phyloP scores from a whole-genome alignment of 2,797 vertebrate species.

The Tamandua tetradactyla region DNA sequence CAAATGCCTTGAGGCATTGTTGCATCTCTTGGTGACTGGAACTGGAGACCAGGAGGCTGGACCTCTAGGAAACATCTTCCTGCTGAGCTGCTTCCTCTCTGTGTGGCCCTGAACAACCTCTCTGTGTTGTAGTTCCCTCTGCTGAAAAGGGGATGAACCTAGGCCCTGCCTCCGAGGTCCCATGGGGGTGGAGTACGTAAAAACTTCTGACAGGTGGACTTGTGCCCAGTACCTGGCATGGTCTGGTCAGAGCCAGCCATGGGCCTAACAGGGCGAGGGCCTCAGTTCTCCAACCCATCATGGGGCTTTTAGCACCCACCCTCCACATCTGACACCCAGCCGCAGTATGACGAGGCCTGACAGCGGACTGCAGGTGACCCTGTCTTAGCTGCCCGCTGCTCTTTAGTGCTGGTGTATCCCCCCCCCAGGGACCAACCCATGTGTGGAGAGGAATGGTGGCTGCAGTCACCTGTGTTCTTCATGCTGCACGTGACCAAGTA shows the following conservation, averaged over 20 bases:
- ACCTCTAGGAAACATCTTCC: no score
- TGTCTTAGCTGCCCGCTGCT: background rate
- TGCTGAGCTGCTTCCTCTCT: rapidly evolving
- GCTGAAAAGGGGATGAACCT: background rate
- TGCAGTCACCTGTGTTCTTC: constrained; percentile 96
- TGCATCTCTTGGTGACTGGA: no score
- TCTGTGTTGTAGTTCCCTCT: rapidly evolving
- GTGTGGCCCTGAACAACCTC: rapidly evolving
- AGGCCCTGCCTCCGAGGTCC: no score
- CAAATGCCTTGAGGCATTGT: rapidly evolving
- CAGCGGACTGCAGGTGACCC: rapidly evolving
- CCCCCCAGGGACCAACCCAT: constrained; percentile 92
- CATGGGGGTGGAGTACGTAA: background rate
- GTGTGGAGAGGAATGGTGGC: constrained; percentile 91
- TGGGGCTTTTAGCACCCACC: no score
- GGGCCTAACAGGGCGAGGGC: background rate
- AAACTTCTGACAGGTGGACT: background rate
- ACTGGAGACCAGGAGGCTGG: no score
- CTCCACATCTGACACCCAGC: rapidly evolving
- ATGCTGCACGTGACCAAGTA: constrained; percentile 90
- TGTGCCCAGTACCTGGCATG: rapidly evolving
- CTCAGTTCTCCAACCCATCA: background rate
- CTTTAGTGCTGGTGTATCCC: background rate
- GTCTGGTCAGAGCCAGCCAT: background rate
- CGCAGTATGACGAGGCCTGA: background rate